Evolutionary conservation across 1,140 invertebrate genomes (phyloP).

Genomic region (Hycleus phaleratus): DNA sequence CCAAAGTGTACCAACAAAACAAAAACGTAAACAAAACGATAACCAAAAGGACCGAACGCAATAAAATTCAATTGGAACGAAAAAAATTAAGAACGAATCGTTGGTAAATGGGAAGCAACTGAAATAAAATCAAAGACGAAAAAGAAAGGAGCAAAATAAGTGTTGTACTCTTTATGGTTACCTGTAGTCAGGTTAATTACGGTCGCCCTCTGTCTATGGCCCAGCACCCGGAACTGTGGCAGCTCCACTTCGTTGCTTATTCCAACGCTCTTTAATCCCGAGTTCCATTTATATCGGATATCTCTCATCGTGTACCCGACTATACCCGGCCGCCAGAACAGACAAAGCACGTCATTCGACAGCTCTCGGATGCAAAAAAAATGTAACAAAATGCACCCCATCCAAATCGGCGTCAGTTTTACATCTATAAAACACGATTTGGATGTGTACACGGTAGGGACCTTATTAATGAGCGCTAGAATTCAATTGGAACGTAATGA

Average conservation of each 20-base stretch:
- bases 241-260: slow-evolving; percentile 87
- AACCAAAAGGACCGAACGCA: neutral
- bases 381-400: neutral
- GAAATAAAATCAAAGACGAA: slow-evolving; percentile 6
- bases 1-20: slow-evolving; percentile 1
- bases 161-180: slow-evolving; percentile 49
- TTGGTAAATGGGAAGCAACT: neutral
- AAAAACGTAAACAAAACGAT: neutral
- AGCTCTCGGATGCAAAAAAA: slow-evolving; percentile 7
- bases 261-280: slow-evolving; percentile 79
- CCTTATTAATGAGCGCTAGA: neutral
- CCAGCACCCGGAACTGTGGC: slow-evolving; percentile 90
- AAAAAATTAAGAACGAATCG: neutral
- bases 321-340: slow-evolving; percentile 50
- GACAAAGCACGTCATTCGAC: slow-evolving; percentile 47
- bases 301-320: slow-evolving; percentile 97
- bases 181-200: slow-evolving; percentile 91
- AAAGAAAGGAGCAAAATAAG: slow-evolving; percentile 6
- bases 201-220: slow-evolving; percentile 82
- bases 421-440: neutral
- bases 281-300: slow-evolving; percentile 94
- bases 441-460: neutral
- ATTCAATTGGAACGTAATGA: neutral
- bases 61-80: neutral
- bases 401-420: neutral